Conservation (phyloP, 2,888 invertebrate genomes). For the Cheilosia scutellata region DNA sequence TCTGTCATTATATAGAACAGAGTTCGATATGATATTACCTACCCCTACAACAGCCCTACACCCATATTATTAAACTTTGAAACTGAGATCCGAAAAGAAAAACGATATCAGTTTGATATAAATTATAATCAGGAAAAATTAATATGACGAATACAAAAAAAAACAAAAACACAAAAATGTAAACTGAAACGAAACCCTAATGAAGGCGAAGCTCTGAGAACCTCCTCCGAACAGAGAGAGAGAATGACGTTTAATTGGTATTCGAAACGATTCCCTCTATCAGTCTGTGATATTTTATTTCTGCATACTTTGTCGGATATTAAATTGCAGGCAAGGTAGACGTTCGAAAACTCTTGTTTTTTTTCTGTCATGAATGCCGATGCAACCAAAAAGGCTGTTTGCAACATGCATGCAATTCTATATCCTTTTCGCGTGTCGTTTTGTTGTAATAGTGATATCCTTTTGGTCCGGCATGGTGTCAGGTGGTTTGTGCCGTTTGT, state of each 20-base stretch:
- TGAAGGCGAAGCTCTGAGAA: background rate
- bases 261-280: conserved; percentile 40
- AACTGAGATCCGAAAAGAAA: conserved; percentile 37
- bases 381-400: conserved; percentile 23
- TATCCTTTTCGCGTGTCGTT: conserved; percentile 68
- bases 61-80: background rate
- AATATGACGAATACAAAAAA: no score
- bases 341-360: conserved; percentile 2
- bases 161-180: no score
- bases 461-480: conserved; percentile 55
- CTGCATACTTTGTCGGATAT: conserved; percentile 52
- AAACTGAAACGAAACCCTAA: no score
- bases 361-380: background rate
- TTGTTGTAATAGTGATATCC: conserved; percentile 62
- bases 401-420: conserved; percentile 57
- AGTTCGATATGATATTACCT: background rate
- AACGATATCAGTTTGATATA: conserved; percentile 43
- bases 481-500: conserved; percentile 30
- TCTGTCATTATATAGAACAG: no score
- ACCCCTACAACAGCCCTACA: background rate
- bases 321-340: conserved; percentile 48
- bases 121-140: conserved; percentile 19
- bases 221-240: background rate
- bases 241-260: conserved; percentile 55
- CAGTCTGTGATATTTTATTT: conserved; percentile 53